Conservation (phyloP, 2,113 vertebrate species). For the Procavia capensis region DNA sequence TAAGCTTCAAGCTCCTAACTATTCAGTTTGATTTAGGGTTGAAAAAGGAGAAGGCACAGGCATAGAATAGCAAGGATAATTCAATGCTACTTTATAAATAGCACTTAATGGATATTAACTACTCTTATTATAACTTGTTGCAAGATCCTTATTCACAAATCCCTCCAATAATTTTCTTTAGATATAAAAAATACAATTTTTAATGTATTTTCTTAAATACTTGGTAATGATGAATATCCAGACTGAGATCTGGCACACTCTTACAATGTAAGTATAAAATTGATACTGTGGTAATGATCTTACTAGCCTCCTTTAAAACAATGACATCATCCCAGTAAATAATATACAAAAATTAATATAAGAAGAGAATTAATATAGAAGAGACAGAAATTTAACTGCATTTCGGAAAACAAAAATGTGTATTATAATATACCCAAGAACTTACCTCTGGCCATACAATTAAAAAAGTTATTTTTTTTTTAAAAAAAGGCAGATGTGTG, state of each 20-base stretch:
- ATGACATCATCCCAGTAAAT: conserved; percentile 31
- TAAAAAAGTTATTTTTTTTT: not conserved
- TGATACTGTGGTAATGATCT: conserved; percentile 6
- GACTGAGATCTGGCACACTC: not conserved
- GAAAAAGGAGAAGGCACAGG: not conserved
- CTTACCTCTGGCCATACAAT: not conserved
- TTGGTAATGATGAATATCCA: not conserved
- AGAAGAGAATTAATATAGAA: conserved; percentile 24
- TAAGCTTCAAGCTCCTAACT: not conserved
- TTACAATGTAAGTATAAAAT: not conserved
- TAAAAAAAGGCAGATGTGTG: not conserved
- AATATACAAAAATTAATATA: conserved; percentile 12
- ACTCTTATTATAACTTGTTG: not conserved
- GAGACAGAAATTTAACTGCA: not conserved
- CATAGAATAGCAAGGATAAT: conserved; percentile 5
- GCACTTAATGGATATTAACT: not conserved
- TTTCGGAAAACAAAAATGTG: conserved; percentile 34
- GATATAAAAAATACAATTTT: not conserved
- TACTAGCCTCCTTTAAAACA: not conserved
- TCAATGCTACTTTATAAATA: not conserved
- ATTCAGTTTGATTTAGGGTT: not conserved
- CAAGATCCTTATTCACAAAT: conserved; percentile 24
- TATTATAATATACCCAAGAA: not conserved
- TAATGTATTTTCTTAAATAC: conserved; percentile 15
- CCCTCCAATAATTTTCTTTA: not conserved